Percentiles rank a stretch among this genome's conserved stretches.
These are phyloP conservation scores for Furcula furcula DNA, from an alignment of 2,888 invertebrate genomes.

Conservation along the genomic window DNA sequence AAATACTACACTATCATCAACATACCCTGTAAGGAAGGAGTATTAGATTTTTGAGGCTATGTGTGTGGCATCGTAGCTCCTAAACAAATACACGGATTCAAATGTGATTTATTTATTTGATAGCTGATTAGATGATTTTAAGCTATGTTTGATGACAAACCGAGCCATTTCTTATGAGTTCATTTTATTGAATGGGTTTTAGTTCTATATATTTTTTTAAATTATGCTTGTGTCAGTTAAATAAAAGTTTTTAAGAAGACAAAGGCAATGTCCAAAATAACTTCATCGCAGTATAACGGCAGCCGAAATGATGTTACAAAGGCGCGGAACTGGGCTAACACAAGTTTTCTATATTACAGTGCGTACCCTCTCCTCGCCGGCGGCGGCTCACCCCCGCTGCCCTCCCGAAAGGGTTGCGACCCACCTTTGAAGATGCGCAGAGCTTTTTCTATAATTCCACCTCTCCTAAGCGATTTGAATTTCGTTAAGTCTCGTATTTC, in stretches of 20 bases:
- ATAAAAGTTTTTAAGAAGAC: no score
- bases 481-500: slow-evolving; percentile 80
- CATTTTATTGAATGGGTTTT: no score
- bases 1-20: no score
- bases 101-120: no score
- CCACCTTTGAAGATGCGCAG: slow-evolving; percentile 80
- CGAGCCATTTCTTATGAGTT: no score
- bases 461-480: slow-evolving; percentile 79
- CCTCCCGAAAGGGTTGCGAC: slow-evolving; percentile 66
- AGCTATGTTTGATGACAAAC: no score
- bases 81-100: no score
- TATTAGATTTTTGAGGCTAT: no score
- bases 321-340: slow-evolving; percentile 81
- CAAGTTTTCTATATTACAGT: slow-evolving; percentile 82
- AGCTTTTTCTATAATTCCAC: slow-evolving; percentile 79
- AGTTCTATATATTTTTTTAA: no score
- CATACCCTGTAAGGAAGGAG: not conserved
- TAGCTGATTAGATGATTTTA: no score
- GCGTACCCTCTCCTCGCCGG: slow-evolving; percentile 52
- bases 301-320: slow-evolving; percentile 82
- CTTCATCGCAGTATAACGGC: slow-evolving; percentile 45
- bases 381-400: slow-evolving; percentile 23
- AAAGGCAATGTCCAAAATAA: slow-evolving; percentile 43
- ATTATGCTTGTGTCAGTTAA: no score
- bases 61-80: no score